phyloP scores from a whole-genome alignment of 2,888 invertebrate species.

The Ormyrus rosae region DNA sequence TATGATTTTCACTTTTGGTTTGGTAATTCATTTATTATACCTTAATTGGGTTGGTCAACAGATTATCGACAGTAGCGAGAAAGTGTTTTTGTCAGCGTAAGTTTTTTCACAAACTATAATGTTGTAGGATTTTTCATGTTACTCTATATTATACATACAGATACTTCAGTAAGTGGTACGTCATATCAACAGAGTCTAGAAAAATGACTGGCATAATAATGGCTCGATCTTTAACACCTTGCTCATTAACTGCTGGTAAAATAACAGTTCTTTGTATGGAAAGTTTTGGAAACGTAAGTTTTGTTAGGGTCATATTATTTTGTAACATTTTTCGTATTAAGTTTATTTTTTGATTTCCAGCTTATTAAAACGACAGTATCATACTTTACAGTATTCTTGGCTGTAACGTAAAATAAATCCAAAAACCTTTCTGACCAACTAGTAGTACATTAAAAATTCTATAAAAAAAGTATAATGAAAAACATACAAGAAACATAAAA shows the following conservation, averaged over 20 bases:
- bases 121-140: too few relatives aligned
- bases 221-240: constrained; percentile 1
- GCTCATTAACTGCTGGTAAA: too few relatives aligned
- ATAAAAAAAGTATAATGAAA: too few relatives aligned
- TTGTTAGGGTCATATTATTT: too few relatives aligned
- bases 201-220: neutral
- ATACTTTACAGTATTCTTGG: constrained; percentile 22
- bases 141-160: neutral
- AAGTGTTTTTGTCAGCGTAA: neutral
- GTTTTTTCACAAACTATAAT: neutral
- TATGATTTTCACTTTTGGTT: neutral
- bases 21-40: constrained; percentile 12
- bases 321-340: neutral
- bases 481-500: too few relatives aligned
- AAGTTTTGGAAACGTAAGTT: constrained; percentile 24
- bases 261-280: neutral
- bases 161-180: constrained; percentile 10
- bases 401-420: neutral
- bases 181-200: neutral
- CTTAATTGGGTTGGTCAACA: constrained; percentile 10
- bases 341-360: neutral
- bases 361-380: constrained; percentile 20
- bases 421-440: too few relatives aligned
- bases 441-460: too few relatives aligned
- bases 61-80: constrained; percentile 14